Evolutionary conservation across 2,797 vertebrate species (phyloP), one percentile per base, ranked within the genome.

Genomic region (Rhadinocentrus ornatus): DNA sequence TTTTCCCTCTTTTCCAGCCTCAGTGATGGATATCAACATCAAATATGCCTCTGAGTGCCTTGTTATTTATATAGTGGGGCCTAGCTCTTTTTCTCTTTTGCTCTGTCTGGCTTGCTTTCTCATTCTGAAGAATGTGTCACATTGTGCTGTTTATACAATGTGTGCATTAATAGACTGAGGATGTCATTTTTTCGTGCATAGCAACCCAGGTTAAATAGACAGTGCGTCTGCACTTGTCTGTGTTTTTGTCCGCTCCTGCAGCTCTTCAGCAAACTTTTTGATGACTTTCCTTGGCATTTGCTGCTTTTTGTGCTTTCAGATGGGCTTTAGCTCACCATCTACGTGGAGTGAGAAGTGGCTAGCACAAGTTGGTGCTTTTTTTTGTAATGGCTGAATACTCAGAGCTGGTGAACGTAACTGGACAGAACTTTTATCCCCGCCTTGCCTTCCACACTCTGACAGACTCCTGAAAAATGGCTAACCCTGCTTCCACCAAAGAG

Each of bases 31-130:
- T 98, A 97, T 98, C 97, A 97, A 96, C 96, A 97, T 98, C 97
- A 98, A 97, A 98, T 97, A 97, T 98, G 96, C 96, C 95, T 96
- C 95, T 97, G 97, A 99, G 96, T 97, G 97, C 95, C 97, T 97
- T 97, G 96, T 98, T 98, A 98, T 98, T 98, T 98, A 97, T 97
- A 95, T 96, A 96, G 94, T 93, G 73, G 88, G 85, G 80, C 79
- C 95, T 88, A 92, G 92, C 94, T 94, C 95, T 96, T 94, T 95
- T 91, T 35, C 93, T 93, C 94, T 94, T 94, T 93, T 73, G 60
- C 50, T 83, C 79, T 62, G 85, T 85, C 88, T 82, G 75, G 73
- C 81, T 77, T 6, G 60, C 77, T 62, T 82, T 76, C 88, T 86
- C 87, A 93, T 95, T 96, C 95, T 94, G 94, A 96, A 95, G 96